Evolutionary conservation across 2,888 invertebrate genomes (phyloP).

Genomic region (Agrochola lota): DNA sequence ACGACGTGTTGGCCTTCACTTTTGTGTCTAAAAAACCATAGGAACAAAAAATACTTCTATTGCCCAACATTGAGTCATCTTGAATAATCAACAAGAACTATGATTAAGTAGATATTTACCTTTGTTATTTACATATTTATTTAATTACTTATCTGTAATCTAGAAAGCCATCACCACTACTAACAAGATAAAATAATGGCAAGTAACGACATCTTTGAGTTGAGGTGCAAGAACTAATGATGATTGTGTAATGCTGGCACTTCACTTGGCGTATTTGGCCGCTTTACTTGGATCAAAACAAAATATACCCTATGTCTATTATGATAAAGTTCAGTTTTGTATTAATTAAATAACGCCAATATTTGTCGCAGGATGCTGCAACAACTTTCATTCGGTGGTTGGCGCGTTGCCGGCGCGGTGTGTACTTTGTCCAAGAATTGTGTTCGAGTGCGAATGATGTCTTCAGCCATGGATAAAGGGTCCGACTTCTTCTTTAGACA

Average conservation of each 20-base stretch:
- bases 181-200: slow-evolving; percentile 4
- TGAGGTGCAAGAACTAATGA: slow-evolving; percentile 32
- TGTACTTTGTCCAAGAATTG: slow-evolving; percentile 56
- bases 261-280: background rate
- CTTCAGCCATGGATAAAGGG: slow-evolving; percentile 72
- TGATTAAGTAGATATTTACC: slow-evolving; percentile 1
- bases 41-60: too few relatives aligned
- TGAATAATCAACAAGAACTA: too few relatives aligned
- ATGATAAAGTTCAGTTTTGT: slow-evolving; percentile 1
- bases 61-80: too few relatives aligned
- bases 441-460: slow-evolving; percentile 69
- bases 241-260: slow-evolving; percentile 47
- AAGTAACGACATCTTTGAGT: slow-evolving; percentile 10
- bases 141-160: background rate
- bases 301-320: background rate
- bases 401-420: slow-evolving; percentile 67
- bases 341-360: background rate
- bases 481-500: slow-evolving; percentile 86
- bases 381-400: slow-evolving; percentile 69
- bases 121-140: slow-evolving; percentile 11
- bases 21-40: too few relatives aligned
- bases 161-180: slow-evolving; percentile 1
- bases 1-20: too few relatives aligned
- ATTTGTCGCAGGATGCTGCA: slow-evolving; percentile 76
- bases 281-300: background rate